A percentile compares a stretch with the other conserved stretches of the same genome.
phyloP scores from a whole-genome alignment of 2,113 vertebrate species.

The Solea solea region DNA sequence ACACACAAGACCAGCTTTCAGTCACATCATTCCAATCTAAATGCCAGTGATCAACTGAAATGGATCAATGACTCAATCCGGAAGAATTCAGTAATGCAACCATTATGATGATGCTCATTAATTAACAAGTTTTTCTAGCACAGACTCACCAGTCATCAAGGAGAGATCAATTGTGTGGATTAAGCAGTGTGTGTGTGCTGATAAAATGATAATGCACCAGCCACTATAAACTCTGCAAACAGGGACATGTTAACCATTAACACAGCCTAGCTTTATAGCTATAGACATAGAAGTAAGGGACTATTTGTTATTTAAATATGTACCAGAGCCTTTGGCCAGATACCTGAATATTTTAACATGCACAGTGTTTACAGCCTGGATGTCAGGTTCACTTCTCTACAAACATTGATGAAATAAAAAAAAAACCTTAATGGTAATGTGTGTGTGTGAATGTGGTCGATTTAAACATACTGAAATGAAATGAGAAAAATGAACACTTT shows the following conservation, averaged over 20 bases:
- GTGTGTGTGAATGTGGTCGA: no score
- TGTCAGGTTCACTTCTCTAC: neutral
- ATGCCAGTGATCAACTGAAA: no score
- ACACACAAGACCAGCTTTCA: no score
- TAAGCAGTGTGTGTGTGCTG: slow-evolving; percentile 1
- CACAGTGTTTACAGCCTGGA: neutral
- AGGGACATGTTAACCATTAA: slow-evolving; percentile 25
- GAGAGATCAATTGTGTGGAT: no score
- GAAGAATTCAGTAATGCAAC: no score
- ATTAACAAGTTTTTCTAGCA: no score
- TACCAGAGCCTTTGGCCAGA: neutral
- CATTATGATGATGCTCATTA: no score
- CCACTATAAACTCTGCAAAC: neutral
- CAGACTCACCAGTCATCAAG: no score
- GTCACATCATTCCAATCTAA: no score
- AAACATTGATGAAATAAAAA: neutral
- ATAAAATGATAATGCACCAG: neutral
- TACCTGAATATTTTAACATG: neutral
- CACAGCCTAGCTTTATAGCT: neutral
- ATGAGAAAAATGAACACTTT: no score
- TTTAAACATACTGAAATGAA: no score
- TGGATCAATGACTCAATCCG: no score
- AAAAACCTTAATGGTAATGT: neutral
- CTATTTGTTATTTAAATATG: neutral
- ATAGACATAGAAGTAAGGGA: neutral